Base-by-base conservation (phyloP, 2,888 invertebrate species). In the Bunonema sp. region DNA sequence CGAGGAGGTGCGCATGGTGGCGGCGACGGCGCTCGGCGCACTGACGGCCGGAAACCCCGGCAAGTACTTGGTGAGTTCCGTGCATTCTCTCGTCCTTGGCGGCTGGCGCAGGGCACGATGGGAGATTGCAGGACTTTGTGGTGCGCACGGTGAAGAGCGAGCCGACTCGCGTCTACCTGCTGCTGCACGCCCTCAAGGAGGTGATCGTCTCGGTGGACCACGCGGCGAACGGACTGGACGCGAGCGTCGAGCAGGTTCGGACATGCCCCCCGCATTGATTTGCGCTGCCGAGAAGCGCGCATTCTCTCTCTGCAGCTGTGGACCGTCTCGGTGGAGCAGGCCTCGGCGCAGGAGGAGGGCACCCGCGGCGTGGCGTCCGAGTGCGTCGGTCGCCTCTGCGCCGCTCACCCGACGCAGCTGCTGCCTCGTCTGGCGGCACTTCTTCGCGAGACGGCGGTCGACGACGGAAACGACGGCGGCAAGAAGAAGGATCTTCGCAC, bases 281-380 rank as follows among this genome's bases (percentile, higher is more conserved):
- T n/a, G n/a, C n/a, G n/a, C n/a, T n/a, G n/a, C n/a, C n/a, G n/a
- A n/a, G n/a, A n/a, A n/a, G n/a, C n/a, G n/a, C n/a, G n/a, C n/a
- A n/a, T n/a, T n/a, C n/a, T n/a, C n/a, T n/a, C n/a, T n/a, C n/a
- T n/a, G n/a, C n/a, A n/a, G 16, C 63, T 67, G 20, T 67, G 67
- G 67, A 37, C 44, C 18, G 82, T 89, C 68, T 74, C 97, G 28
- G 85, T 91, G 59, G 80, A 82, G 61, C 89, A 93, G 69, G 88
- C 91, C 61, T 87, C 89, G 70, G 91, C 89, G 69, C 80, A 80
- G 1, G 97, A 97, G 73, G 97, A 99, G 72, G 93, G 97, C 30
- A 91, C 93, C 44, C 78, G 97, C 45, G 93, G 93, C 72, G 91
- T 99, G 4, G 93, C 97, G 2, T 88, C 97, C 0, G 97, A 99